Evolutionary conservation across 2,888 invertebrate genomes (phyloP).

Genomic region (Drosophila phalerata): DNA sequence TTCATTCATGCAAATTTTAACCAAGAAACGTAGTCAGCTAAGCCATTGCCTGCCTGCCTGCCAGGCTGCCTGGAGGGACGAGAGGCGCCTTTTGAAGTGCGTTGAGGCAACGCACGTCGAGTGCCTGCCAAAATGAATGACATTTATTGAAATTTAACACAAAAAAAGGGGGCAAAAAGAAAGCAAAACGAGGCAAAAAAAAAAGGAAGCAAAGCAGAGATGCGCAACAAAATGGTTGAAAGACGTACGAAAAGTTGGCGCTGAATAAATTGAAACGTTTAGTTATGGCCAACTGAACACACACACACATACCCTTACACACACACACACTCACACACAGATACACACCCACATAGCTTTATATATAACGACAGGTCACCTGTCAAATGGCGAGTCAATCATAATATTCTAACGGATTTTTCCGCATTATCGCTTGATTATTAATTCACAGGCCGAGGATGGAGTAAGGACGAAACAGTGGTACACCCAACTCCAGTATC

Average conservation of each 20-base stretch:
- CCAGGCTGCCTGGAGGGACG: constrained; percentile 7
- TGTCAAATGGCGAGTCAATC: constrained; percentile 72
- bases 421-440: constrained; percentile 10
- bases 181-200: constrained; percentile 22
- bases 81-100: constrained; percentile 58
- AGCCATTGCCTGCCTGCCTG: constrained; percentile 8
- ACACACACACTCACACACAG: constrained; percentile 9
- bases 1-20: constrained; percentile 59
- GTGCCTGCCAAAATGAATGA: constrained; percentile 80
- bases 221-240: constrained; percentile 59
- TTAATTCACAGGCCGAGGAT: constrained; percentile 91
- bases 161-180: constrained; percentile 17
- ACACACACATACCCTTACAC: constrained; percentile 6
- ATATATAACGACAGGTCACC: constrained; percentile 30
- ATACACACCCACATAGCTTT: constrained; percentile 12
- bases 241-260: constrained; percentile 25
- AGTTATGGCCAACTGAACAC: constrained; percentile 70
- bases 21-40: constrained; percentile 21
- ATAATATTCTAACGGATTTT: constrained; percentile 49
- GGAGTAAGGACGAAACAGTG: constrained; percentile 94
- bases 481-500: constrained; percentile 95
- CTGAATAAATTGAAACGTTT: constrained; percentile 76
- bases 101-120: constrained; percentile 70
- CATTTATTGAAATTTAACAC: constrained; percentile 77
- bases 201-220: constrained; percentile 43